phyloP scores from a whole-genome alignment of 2,888 invertebrate species.

The Cynaeus angustus region DNA sequence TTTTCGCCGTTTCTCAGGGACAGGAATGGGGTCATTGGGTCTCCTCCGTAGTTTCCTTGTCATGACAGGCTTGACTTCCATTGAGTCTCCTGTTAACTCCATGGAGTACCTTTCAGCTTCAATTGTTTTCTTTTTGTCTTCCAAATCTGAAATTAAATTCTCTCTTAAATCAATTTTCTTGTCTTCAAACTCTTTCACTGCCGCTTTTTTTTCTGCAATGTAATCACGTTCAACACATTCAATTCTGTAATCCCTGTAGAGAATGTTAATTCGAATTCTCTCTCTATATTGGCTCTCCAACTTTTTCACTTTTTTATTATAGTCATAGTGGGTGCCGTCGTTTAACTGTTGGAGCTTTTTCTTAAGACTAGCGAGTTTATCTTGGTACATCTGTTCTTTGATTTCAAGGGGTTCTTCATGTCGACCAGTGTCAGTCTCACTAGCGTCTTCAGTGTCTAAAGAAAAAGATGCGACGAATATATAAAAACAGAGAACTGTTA shows the following conservation, averaged over 20 bases:
- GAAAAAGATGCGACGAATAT: too few relatives aligned
- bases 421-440: constrained; percentile 93
- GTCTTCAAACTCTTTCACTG: constrained; percentile 95
- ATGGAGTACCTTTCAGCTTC: constrained; percentile 90
- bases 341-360: constrained; percentile 92
- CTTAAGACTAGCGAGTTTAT: constrained; percentile 90
- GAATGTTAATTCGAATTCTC: constrained; percentile 83
- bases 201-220: constrained; percentile 89
- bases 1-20: constrained; percentile 90
- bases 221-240: constrained; percentile 93
- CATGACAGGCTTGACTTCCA: constrained; percentile 96
- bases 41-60: constrained; percentile 93
- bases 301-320: constrained; percentile 85
- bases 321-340: constrained; percentile 91
- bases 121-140: constrained; percentile 92
- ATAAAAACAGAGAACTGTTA: too few relatives aligned
- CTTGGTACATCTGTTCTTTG: constrained; percentile 93
- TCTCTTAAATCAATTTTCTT: constrained; percentile 94
- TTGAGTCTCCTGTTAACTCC: constrained; percentile 92
- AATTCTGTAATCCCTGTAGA: constrained; percentile 85
- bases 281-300: constrained; percentile 89
- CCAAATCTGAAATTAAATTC: constrained; percentile 91
- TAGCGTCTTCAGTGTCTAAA: constrained; percentile 96
- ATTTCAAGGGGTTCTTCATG: constrained; percentile 88
- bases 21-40: constrained; percentile 94